Conservation (phyloP, 2,888 invertebrate species). For the Alsophila aescularia region DNA sequence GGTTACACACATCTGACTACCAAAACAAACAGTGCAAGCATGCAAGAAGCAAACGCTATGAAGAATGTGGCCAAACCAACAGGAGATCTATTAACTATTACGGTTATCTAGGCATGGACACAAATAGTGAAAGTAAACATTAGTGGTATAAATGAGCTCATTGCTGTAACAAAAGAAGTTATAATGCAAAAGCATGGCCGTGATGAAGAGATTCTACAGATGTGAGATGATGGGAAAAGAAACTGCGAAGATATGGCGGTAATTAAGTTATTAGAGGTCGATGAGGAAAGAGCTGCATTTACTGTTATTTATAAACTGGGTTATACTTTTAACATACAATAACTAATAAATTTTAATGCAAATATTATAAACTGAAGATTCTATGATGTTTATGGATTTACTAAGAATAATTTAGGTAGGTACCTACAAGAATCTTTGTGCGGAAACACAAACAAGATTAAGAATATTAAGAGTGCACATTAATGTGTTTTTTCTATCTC, state of each 20-base stretch:
- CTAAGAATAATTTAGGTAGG: not conserved
- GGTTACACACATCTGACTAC: not conserved
- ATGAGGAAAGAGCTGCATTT: constrained; percentile 3
- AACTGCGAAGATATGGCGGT: constrained; percentile 14
- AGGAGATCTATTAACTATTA: constrained; percentile 12
- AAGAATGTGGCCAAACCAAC: constrained; percentile 4
- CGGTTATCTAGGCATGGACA: constrained; percentile 23
- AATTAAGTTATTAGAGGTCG: constrained; percentile 3
- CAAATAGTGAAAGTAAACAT: constrained; percentile 38
- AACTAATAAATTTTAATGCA: too few relatives aligned
- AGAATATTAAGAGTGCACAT: not conserved
- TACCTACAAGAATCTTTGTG: not conserved
- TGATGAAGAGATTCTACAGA: constrained; percentile 35
- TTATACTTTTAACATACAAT: not conserved
- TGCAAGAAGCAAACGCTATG: constrained; percentile 14
- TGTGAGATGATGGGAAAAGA: constrained; percentile 30
- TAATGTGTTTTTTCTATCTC: not conserved
- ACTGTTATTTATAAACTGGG: constrained; percentile 7
- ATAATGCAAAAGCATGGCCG: constrained; percentile 43
- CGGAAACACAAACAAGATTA: not conserved
- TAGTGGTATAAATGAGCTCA: constrained; percentile 32
- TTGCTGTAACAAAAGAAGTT: constrained; percentile 40
- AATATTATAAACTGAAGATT: not conserved
- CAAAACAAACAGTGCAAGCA: not conserved
- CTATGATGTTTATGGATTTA: not conserved